Evolutionary conservation across 2,888 invertebrate genomes (phyloP).

Genomic region (Apamea monoglypha): DNA sequence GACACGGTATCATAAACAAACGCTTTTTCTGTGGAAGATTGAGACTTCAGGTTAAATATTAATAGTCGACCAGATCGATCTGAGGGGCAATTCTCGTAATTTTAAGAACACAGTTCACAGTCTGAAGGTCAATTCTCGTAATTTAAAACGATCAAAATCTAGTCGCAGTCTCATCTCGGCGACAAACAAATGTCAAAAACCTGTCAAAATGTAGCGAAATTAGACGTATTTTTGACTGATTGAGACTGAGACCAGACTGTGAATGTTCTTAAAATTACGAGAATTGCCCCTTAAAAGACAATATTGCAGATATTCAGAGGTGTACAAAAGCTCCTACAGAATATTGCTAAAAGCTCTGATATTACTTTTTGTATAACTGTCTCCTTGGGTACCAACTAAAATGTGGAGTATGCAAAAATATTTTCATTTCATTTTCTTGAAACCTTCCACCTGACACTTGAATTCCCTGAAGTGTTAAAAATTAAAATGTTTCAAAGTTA

Average conservation of each 20-base stretch:
- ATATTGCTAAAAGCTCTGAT: constrained; percentile 14
- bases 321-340: neutral
- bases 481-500: constrained; percentile 61
- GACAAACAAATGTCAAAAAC: too few relatives aligned
- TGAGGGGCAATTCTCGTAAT: too few relatives aligned
- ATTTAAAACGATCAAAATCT: too few relatives aligned
- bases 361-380: constrained; percentile 21
- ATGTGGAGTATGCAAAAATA: constrained; percentile 27
- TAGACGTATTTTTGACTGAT: too few relatives aligned
- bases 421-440: constrained; percentile 27
- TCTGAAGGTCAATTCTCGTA: too few relatives aligned
- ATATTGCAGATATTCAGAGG: neutral
- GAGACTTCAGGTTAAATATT: neutral
- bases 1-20: neutral
- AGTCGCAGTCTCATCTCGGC: too few relatives aligned
- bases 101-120: too few relatives aligned
- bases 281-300: too few relatives aligned
- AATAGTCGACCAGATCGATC: neutral
- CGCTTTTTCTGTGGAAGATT: neutral
- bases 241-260: too few relatives aligned
- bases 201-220: too few relatives aligned
- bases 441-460: constrained; percentile 48
- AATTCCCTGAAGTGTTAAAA: constrained; percentile 56
- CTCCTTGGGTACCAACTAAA: constrained; percentile 10
- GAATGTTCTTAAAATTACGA: too few relatives aligned